phyloP scores from a whole-genome alignment of 1,140 invertebrate genomes.

The Drosophila lacertosa region DNA sequence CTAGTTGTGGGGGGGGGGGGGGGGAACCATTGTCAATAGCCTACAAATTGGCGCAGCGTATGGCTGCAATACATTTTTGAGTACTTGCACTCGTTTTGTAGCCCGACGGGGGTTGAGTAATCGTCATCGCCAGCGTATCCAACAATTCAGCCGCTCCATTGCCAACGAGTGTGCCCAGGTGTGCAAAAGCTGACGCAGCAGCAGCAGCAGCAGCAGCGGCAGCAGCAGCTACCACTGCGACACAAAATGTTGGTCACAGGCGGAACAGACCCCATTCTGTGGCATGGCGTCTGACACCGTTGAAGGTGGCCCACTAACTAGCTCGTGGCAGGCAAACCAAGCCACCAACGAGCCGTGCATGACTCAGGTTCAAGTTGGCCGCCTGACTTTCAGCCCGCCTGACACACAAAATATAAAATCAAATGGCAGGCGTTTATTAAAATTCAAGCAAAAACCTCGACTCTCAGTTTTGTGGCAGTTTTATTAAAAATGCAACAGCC shows the following conservation, averaged over 20 bases:
- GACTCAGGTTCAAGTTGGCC: slow-evolving; percentile 82
- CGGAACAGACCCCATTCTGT: slow-evolving; percentile 66
- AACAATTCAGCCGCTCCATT: slow-evolving; percentile 52
- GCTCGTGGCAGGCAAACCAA: slow-evolving; percentile 3
- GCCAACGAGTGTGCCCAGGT: slow-evolving; percentile 75
- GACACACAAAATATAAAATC: slow-evolving; percentile 68
- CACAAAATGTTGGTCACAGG: slow-evolving; percentile 50
- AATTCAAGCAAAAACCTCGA: slow-evolving; percentile 34
- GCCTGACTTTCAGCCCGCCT: slow-evolving; percentile 53
- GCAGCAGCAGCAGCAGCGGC: slow-evolving; percentile 13
- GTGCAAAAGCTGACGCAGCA: slow-evolving; percentile 46
- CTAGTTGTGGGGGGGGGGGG: slow-evolving; percentile 2
- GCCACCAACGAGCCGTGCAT: slow-evolving; percentile 44
- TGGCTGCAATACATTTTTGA: slow-evolving; percentile 48
- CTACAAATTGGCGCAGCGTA: slow-evolving; percentile 58
- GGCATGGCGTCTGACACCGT: slow-evolving; percentile 64
- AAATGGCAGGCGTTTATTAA: slow-evolving; percentile 49
- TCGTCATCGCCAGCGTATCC: slow-evolving; percentile 47
- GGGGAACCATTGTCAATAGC: slow-evolving; percentile 51
- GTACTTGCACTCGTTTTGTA: slow-evolving; percentile 35
- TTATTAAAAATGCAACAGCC: slow-evolving; percentile 47
- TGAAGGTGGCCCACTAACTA: slow-evolving; percentile 68
- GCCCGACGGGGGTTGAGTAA: slow-evolving; percentile 71
- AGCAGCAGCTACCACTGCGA: slow-evolving; percentile 27
- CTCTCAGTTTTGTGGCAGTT: slow-evolving; percentile 17